A percentile compares a stretch with the other conserved stretches of the same genome.
phyloP scores from a whole-genome alignment of 2,113 vertebrate genomes.

The Ptyas mucosa region DNA sequence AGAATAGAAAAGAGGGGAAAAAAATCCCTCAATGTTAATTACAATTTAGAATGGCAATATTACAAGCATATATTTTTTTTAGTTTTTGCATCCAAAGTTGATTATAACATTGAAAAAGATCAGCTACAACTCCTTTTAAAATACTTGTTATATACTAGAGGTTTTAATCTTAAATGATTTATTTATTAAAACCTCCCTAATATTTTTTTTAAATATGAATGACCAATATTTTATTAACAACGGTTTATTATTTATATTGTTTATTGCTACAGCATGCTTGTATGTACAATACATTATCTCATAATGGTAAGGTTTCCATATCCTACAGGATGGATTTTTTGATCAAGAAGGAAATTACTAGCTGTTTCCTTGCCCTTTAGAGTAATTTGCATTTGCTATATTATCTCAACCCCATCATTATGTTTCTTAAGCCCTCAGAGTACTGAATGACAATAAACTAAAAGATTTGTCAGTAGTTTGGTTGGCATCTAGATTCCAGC shows the following conservation, averaged over 20 bases:
- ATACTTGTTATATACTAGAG: background rate
- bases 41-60: background rate
- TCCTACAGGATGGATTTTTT: constrained; percentile 52
- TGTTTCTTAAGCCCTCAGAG: background rate
- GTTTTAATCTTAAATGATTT: background rate
- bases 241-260: background rate
- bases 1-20: background rate
- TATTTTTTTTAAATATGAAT: background rate
- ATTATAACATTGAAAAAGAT: background rate
- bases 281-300: background rate
- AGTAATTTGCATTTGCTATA: background rate
- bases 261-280: background rate
- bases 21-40: background rate
- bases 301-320: constrained; percentile 24
- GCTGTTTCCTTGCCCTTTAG: constrained; percentile 23
- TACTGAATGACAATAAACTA: constrained; percentile 26
- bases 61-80: background rate
- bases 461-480: constrained; percentile 24
- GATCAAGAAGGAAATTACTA: constrained; percentile 59
- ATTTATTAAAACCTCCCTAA: background rate
- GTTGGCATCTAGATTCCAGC: background rate
- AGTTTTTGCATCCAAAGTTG: background rate
- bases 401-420: background rate
- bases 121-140: background rate
- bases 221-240: background rate